Evolutionary conservation across 2,888 invertebrate genomes (phyloP).

Genomic region (Hyposoter dolosus): DNA sequence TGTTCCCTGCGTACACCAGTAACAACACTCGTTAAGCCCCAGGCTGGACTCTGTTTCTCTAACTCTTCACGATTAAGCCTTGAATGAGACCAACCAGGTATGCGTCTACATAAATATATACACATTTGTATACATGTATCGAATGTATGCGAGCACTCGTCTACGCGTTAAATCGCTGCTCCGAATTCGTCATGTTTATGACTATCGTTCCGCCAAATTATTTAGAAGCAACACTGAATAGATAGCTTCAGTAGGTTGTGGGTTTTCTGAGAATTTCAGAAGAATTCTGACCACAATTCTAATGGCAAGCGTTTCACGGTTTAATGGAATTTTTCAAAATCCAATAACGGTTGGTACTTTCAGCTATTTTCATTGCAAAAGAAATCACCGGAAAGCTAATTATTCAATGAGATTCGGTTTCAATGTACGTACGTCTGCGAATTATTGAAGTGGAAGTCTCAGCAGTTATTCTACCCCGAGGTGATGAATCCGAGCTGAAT

Average conservation of each 20-base stretch:
- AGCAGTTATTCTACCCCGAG: neutral
- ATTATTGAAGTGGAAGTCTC: neutral
- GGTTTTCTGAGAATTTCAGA: neutral
- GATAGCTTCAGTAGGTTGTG: too few relatives aligned
- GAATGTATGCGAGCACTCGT: neutral
- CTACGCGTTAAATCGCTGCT: neutral
- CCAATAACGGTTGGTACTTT: neutral
- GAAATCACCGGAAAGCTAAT: conserved; percentile 43
- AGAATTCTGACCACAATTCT: neutral
- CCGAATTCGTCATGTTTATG: neutral
- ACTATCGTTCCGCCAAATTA: neutral
- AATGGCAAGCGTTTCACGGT: neutral
- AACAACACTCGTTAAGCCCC: conserved; percentile 24
- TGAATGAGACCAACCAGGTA: neutral
- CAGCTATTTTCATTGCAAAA: conserved; percentile 15
- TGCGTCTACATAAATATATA: neutral
- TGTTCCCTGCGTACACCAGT: neutral
- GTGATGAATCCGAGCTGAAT: conserved; percentile 27
- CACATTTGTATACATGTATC: neutral
- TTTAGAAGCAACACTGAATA: neutral
- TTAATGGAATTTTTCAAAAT: neutral
- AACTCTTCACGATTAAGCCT: neutral
- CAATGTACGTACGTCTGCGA: conserved; percentile 4
- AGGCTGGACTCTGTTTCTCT: neutral
- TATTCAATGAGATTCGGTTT: conserved; percentile 9